Percentiles rank a stretch among this genome's conserved stretches.
phyloP scores from a whole-genome alignment of 37 sponge, comb jelly and placozoan genomes.

The Axinella damicornis region DNA sequence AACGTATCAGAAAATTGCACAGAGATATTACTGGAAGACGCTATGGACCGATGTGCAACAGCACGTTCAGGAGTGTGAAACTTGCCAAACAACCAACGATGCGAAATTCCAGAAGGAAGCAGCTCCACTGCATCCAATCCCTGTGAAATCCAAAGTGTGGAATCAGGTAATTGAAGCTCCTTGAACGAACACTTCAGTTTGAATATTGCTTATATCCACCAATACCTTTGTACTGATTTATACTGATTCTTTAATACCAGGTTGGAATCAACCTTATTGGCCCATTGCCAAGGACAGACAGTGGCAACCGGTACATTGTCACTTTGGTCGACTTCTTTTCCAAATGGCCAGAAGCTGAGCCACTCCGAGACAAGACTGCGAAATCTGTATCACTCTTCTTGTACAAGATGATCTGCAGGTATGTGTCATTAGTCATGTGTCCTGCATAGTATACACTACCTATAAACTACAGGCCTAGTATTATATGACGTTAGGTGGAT shows the following conservation, averaged over 20 bases:
- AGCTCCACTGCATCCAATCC: conserved; percentile 41
- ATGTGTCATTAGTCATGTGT: no score
- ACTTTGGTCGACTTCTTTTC: conserved; percentile 54
- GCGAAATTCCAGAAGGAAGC: conserved; percentile 18
- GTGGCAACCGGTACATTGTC: conserved; percentile 40
- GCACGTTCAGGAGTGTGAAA: conserved; percentile 26
- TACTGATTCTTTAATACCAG: background rate
- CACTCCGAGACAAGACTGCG: conserved; percentile 26
- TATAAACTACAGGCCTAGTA: conserved; percentile 1
- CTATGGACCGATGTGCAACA: background rate
- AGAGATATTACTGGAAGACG: conserved; percentile 29
- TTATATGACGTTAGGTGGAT: conserved; percentile 1
- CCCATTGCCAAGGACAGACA: conserved; percentile 29
- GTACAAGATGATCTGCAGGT: conserved; percentile 47
- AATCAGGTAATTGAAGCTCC: conserved; percentile 15
- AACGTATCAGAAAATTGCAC: conserved; percentile 32
- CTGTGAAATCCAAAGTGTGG: conserved; percentile 44
- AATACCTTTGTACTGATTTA: no score
- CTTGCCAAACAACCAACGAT: conserved; percentile 38
- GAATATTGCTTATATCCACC: no score
- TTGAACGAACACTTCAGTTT: no score
- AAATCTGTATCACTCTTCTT: conserved; percentile 38
- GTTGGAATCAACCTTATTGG: conserved; percentile 58
- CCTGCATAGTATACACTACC: conserved; percentile 8
- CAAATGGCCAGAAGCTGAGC: conserved; percentile 57